Conservation (phyloP, 2,888 invertebrate species). For the Clivina fossor region DNA sequence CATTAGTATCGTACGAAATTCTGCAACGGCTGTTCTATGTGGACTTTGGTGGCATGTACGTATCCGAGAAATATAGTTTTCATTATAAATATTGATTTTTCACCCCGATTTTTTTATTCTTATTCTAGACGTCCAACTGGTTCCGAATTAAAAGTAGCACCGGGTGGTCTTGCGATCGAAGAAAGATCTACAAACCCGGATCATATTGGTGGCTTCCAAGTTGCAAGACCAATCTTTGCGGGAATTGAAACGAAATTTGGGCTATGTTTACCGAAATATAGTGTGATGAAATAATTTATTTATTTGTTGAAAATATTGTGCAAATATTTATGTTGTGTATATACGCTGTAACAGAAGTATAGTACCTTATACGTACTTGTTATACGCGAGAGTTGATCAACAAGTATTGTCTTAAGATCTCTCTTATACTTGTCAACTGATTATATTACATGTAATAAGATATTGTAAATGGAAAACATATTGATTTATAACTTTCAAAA, state of each 20-base stretch:
- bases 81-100: constrained; percentile 9
- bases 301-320: no score
- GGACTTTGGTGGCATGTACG: constrained; percentile 96
- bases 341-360: no score
- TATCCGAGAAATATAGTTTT: constrained; percentile 48
- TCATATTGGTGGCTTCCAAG: constrained; percentile 95
- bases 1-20: constrained; percentile 93
- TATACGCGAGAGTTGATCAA: no score
- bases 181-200: constrained; percentile 77
- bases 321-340: no score
- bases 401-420: no score
- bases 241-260: constrained; percentile 99
- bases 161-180: constrained; percentile 59
- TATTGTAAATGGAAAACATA: no score
- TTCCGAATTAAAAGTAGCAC: constrained; percentile 75
- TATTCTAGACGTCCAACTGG: constrained; percentile 79
- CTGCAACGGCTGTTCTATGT: constrained; percentile 94
- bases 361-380: no score
- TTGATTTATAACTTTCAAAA: no score
- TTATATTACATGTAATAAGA: no score
- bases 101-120: constrained; percentile 11
- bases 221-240: constrained; percentile 91
- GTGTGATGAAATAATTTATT: constrained; percentile 42
- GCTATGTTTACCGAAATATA: constrained; percentile 79
- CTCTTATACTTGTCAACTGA: no score